A percentile compares a stretch with the other conserved stretches of the same genome.
phyloP scores from a whole-genome alignment of 2,113 vertebrate genomes.

The Poicephalus meyeri region DNA sequence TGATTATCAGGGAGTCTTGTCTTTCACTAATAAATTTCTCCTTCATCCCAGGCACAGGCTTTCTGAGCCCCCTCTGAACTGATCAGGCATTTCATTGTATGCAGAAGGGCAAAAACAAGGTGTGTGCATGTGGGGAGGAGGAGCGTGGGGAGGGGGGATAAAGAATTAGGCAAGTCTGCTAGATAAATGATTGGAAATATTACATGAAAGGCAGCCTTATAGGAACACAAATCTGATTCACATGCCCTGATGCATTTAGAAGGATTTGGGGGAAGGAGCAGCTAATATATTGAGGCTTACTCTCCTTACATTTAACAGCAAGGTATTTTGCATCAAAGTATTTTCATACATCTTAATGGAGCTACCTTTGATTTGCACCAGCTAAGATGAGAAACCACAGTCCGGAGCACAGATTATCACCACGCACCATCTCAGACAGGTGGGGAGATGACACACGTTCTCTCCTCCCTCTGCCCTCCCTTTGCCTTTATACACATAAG shows the following conservation, averaged over 20 bases:
- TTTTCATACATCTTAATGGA: constrained; percentile 35
- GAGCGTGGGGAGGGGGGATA: neutral
- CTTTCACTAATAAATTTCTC: constrained; percentile 78
- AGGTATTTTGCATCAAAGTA: constrained; percentile 19
- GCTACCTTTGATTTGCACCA: constrained; percentile 1
- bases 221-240: neutral
- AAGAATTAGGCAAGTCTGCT: neutral
- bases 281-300: neutral
- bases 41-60: constrained; percentile 67
- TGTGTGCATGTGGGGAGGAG: neutral
- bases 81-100: constrained; percentile 66
- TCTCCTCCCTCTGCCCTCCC: neutral
- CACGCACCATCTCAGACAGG: neutral
- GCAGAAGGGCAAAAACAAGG: constrained; percentile 27
- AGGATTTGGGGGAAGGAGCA: neutral
- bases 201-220: neutral
- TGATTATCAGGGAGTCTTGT: constrained; percentile 79
- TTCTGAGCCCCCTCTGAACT: constrained; percentile 49
- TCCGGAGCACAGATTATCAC: neutral
- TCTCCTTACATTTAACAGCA: neutral
- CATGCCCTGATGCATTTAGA: neutral
- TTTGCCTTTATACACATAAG: neutral
- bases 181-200: constrained; percentile 8
- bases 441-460: neutral
- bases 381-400: neutral